Evolutionary conservation across 2,888 invertebrate species (phyloP), one percentile per base, ranked within the genome.

Genomic region (Drosophila crucigera): DNA sequence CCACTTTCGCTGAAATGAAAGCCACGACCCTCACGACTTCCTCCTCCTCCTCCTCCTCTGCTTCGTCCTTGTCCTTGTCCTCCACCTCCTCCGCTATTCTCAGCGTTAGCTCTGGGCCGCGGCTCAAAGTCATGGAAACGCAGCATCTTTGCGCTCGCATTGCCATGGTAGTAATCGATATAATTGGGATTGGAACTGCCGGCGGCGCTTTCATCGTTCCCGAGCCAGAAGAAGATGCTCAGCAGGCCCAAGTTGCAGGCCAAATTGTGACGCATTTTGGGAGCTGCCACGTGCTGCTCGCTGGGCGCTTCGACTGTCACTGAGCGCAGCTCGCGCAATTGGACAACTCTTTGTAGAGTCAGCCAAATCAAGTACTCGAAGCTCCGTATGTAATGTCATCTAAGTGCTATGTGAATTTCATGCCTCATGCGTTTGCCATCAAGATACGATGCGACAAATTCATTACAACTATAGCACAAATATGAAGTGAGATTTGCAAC

Each of bases 61-160:
- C 4, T 7, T 7, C 71, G n/a, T 4, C 4, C 4, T 35, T 2
- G 7, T 31, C 5, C 55, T 0, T 9, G 3, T 6, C 5, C 55
- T 0, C 11, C 54, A 2, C 74, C 22, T 3, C 7, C 28, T 35
- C 0, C 11, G 10, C 3, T 41, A 2, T 2, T n/a, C 16, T 5
- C 43, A 2, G 25, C 19, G 16, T 25, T 30, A 30, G 28, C 22
- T 35, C 19, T 22, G 6, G 19, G 7, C 0, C 92, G 86, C 16
- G 92, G 92, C 60, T 91, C 90, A 60, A 92, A 92, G 73, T 91
- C 85, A 6, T 84, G 90, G 65, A 92, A 92, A 22, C 92, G 90
- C 41, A 92, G 75, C 30, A 68, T 63, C 39, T 73, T 78, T n/a
- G 58, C 61, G 58, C 75, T 88, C 33, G 73, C 76, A 67, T 86